Evolutionary conservation across 2,888 invertebrate species (phyloP), one percentile per base, ranked within the genome.

Genomic region (Dendrolimus houi): DNA sequence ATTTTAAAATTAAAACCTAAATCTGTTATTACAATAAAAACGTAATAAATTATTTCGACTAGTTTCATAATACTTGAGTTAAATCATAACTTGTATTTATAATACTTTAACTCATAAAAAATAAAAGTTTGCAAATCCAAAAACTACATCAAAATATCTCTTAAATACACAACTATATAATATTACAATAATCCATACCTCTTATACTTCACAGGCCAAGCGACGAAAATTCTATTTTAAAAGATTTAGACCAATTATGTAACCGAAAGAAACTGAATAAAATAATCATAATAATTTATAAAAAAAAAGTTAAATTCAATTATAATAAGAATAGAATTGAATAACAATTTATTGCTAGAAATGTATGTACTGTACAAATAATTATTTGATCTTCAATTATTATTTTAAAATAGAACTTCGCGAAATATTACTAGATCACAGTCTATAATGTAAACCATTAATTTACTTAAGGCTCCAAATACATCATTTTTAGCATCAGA

Each of bases 351-450:
- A 29, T 29, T 29, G 29, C 6, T 29, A 29, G 29, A 29, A 29
- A 29, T 29, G 29, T 29, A 29, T 29, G 29, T 29, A 6, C 53
- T 17, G 40, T 52, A 7, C 14, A 17, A 55, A 41, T 54, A 7
- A 47, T 52, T 14, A 13, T 54, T 42, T 17, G 17, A 2, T 17
- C 17, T 17, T 29, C 29, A 29, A 29, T 29, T 29, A 66, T 67
- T 70, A 69, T 82, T 86, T 85, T 83, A 85, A 85, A 85, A 85
- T 87, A 89, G 87, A 85, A 85, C 77, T 75, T 85, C 83, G 83
- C 79, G 84, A 87, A 89, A 83, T 88, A 83, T 85, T 76, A 77
- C 89, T 89, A 89, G 83, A 89, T 89, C 89, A 89, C 89, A 89
- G 89, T 85, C 88, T 89, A 87, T 88, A 73, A 29, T 29, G 29